Base-by-base conservation (phyloP, 2,888 invertebrate species). In the Ochropleura leucogaster region DNA sequence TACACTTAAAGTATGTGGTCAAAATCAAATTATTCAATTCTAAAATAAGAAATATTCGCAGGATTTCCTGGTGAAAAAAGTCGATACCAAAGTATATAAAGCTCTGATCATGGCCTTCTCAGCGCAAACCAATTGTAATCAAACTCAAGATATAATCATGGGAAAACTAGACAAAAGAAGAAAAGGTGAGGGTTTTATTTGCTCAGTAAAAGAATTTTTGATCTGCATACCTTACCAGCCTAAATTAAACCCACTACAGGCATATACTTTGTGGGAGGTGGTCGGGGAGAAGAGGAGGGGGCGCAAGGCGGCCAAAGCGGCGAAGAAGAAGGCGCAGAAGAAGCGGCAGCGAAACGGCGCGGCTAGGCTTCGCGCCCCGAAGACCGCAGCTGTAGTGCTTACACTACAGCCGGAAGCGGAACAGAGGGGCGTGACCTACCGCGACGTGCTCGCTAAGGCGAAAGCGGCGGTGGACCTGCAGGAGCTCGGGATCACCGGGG, bases 61-160 rank as follows among this genome's bases (percentile, higher is more conserved):
- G 97, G 98, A 98, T 89, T 98, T 98, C 90, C 94, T 99, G 74
- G 95, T 99, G 64, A 98, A 98, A 90, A 98, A 97, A 91, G 97
- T 98, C 80, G 98, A 99, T 90, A 97, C 98, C 1, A 97, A 97
- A 65, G 92, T 97, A 0, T 99, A 98, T 91, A 98, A 98, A 89
- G 98, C 99, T 0, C 94, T 99, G 55, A 98, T 99, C 82, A 98
- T 99, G 89, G 99, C 98, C 85, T 99, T 99, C 93, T 99, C 99
- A 0, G 99, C 99, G 0, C 99, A 99, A 96, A 99, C 99, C 0
- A 98, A 98, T 30, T 99, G 99, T 51, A 99, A 98, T 95, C 98
- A 99, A 93, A 99, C 99, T 0, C 99, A 99, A 94, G 98, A 99
- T 90, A 98, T 99, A 72, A 98, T 99, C 64, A 99, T 99, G 99